Conservation (phyloP, 1,140 invertebrate genomes). For the Paramacrobiotus metropolitanus region DNA sequence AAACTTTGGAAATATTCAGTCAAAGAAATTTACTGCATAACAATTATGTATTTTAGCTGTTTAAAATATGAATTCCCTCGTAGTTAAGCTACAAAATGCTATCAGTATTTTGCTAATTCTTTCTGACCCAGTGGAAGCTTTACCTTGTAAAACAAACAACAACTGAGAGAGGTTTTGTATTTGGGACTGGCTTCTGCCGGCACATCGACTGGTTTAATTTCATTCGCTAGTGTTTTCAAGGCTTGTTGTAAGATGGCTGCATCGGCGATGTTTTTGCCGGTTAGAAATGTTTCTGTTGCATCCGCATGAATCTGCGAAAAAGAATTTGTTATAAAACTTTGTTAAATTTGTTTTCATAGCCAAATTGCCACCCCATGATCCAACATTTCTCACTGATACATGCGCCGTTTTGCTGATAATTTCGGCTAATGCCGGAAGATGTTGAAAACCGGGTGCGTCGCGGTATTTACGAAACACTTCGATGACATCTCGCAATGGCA, state of each 20-base stretch:
- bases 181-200: constrained; percentile 9
- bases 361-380: constrained; percentile 48
- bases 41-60: neutral
- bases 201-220: constrained; percentile 12
- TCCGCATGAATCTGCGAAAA: constrained; percentile 13
- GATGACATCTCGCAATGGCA: neutral
- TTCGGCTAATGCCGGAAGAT: neutral
- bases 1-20: no score
- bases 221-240: constrained; percentile 9
- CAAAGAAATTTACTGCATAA: neutral
- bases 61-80: neutral
- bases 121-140: no score
- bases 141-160: constrained; percentile 14
- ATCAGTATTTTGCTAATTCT: no score
- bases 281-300: constrained; percentile 12
- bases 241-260: constrained; percentile 9
- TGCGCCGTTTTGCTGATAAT: neutral
- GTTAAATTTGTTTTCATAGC: constrained; percentile 56
- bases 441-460: neutral
- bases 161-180: constrained; percentile 12
- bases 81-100: no score
- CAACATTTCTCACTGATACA: constrained; percentile 15
- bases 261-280: constrained; percentile 8
- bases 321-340: no score
- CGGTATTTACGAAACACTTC: neutral